A percentile compares a stretch with the other conserved stretches of the same genome.
Conservation (phyloP, 2,113 vertebrate species). For the Microtus ochrogaster region DNA sequence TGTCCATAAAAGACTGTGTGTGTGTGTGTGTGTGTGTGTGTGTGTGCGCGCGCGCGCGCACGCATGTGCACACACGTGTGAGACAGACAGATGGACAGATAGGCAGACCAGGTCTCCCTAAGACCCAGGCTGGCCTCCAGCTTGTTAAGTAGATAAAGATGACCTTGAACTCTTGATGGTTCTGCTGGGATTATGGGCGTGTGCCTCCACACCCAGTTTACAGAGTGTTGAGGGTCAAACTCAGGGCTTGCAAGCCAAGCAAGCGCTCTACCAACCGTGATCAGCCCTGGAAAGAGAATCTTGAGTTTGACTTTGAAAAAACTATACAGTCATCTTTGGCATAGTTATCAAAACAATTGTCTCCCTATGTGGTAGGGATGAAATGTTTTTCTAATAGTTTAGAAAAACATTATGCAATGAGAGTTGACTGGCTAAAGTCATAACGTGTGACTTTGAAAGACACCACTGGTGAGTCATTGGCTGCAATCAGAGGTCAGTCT, state of each 20-base stretch:
- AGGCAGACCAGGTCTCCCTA: neutral
- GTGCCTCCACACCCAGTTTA: neutral
- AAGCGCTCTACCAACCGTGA: neutral
- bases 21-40: no score
- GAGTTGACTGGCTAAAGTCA: neutral
- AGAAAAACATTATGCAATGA: neutral
- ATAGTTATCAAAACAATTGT: neutral
- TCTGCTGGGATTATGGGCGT: neutral
- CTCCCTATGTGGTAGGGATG: neutral
- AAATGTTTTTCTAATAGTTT: neutral
- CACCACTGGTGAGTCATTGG: neutral
- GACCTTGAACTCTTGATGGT: neutral
- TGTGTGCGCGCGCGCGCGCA: no score
- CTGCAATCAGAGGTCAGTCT: neutral
- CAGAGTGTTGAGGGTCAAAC: neutral
- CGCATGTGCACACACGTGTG: no score
- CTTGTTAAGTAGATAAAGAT: neutral
- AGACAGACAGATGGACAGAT: neutral
- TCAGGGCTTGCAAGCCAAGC: neutral
- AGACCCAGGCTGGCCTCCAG: neutral
- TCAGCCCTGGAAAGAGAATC: neutral
- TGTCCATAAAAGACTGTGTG: neutral
- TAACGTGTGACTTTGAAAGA: neutral
- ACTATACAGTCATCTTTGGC: neutral
- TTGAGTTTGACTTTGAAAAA: slow-evolving; percentile 11